A percentile compares a stretch with the other conserved stretches of the same genome.
phyloP scores from a whole-genome alignment of 2,797 vertebrate species.

The Thalassophryne amazonica region DNA sequence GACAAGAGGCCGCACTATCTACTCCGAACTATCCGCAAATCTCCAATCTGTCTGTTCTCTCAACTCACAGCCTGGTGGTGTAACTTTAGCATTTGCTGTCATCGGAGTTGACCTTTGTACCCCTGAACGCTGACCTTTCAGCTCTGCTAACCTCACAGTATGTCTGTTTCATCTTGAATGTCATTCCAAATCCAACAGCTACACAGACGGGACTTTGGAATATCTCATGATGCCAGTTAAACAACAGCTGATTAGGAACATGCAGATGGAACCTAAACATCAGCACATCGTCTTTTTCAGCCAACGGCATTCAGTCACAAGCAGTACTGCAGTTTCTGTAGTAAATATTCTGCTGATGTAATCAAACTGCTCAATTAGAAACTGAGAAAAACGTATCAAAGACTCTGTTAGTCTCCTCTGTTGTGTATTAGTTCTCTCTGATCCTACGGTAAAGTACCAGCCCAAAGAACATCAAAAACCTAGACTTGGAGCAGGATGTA shows the following conservation, averaged over 20 bases:
- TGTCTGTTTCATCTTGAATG: constrained; percentile 38
- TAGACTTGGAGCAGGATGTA: constrained; percentile 14
- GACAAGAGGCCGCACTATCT: too few species aligned
- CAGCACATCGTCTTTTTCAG: constrained; percentile 19
- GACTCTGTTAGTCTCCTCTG: constrained; percentile 8
- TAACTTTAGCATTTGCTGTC: constrained; percentile 20
- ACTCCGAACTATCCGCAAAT: constrained; percentile 37
- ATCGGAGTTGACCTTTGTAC: constrained; percentile 45
- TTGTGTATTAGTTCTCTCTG: constrained; percentile 18
- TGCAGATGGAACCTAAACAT: constrained; percentile 23
- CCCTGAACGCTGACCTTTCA: constrained; percentile 36
- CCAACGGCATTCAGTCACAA: constrained; percentile 38
- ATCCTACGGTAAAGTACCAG: constrained; percentile 2
- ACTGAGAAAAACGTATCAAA: constrained; percentile 25
- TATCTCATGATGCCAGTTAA: constrained; percentile 16
- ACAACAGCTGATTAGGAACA: constrained; percentile 36
- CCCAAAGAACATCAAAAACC: constrained; percentile 18
- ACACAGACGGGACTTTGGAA: neutral
- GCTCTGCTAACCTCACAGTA: constrained; percentile 18
- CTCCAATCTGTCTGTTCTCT: constrained; percentile 31
- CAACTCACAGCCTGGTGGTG: constrained; percentile 2
- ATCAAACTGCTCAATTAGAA: constrained; percentile 22
- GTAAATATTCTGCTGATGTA: constrained; percentile 19
- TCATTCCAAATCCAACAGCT: constrained; percentile 22
- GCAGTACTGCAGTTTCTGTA: constrained; percentile 44